These are phyloP conservation scores for Hirundo rustica DNA, from an alignment of 2,797 vertebrate genomes.

Conservation along the genomic window DNA sequence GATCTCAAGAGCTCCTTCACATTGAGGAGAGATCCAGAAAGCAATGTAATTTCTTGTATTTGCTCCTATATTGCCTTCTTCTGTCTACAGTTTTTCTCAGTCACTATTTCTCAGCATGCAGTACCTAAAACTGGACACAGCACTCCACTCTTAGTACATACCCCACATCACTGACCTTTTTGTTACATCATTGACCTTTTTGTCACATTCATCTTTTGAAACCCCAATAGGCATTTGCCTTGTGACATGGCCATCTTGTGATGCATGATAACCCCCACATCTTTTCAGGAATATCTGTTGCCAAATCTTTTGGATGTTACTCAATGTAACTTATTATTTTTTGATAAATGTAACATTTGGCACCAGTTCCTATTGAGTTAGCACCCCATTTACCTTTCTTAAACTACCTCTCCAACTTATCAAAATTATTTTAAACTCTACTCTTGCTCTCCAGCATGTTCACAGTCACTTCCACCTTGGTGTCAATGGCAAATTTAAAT, in stretches of 20 bases:
- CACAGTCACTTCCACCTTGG: neutral
- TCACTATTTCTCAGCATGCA: neutral
- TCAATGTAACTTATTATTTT: neutral
- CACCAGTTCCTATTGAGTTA: neutral
- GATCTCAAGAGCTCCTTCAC: neutral
- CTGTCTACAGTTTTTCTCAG: neutral
- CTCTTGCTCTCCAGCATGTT: neutral
- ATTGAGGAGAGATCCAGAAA: neutral
- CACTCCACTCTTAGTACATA: neutral
- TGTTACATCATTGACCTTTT: neutral
- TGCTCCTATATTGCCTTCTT: neutral
- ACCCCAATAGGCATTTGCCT: neutral
- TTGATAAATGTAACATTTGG: neutral
- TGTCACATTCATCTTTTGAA: neutral
- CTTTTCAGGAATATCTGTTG: neutral
- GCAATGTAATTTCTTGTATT: neutral
- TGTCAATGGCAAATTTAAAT: neutral
- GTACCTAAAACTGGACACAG: neutral
- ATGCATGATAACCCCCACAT: neutral
- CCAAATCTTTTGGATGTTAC: neutral
- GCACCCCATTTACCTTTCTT: neutral
- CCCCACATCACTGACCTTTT: neutral
- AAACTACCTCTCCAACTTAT: neutral
- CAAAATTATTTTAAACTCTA: neutral
- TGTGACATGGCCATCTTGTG: neutral